Conservation (phyloP, 2,113 vertebrate genomes). For the Alligator mississippiensis region DNA sequence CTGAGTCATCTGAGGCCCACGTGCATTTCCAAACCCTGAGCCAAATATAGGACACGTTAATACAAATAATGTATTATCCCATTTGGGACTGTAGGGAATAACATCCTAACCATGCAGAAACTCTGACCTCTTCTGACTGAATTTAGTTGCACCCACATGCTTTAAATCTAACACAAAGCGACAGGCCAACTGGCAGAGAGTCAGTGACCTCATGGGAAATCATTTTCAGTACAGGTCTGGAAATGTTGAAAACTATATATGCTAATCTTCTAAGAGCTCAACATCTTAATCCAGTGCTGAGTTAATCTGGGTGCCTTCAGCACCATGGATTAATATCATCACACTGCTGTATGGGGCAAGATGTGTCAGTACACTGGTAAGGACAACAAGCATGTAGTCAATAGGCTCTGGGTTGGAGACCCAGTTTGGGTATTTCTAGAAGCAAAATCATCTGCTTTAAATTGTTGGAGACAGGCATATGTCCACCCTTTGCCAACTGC, state of each 20-base stretch:
- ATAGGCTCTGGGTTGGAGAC: slow-evolving; percentile 39
- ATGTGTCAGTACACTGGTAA: slow-evolving; percentile 3
- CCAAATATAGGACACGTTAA: neutral
- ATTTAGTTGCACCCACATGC: neutral
- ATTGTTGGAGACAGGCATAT: neutral
- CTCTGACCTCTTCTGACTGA: neutral
- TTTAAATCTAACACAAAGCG: neutral
- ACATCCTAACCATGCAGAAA: neutral
- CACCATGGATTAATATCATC: slow-evolving; percentile 47
- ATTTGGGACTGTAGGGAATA: neutral
- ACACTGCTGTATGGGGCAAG: neutral
- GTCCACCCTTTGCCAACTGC: neutral
- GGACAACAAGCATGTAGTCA: neutral
- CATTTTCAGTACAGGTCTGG: slow-evolving; percentile 12
- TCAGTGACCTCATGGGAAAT: neutral
- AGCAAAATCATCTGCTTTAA: slow-evolving; percentile 47
- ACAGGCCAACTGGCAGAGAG: neutral
- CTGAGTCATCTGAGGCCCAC: neutral
- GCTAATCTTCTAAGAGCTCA: slow-evolving; percentile 35
- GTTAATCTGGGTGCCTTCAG: slow-evolving; percentile 34
- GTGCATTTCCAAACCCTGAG: neutral
- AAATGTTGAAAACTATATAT: slow-evolving; percentile 2
- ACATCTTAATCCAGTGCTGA: slow-evolving; percentile 32
- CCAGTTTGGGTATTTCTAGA: slow-evolving; percentile 23
- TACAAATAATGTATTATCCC: neutral